These are phyloP conservation scores for Campylorhamphus procurvoides DNA, from an alignment of 2,113 vertebrate species.

Conservation along the genomic window DNA sequence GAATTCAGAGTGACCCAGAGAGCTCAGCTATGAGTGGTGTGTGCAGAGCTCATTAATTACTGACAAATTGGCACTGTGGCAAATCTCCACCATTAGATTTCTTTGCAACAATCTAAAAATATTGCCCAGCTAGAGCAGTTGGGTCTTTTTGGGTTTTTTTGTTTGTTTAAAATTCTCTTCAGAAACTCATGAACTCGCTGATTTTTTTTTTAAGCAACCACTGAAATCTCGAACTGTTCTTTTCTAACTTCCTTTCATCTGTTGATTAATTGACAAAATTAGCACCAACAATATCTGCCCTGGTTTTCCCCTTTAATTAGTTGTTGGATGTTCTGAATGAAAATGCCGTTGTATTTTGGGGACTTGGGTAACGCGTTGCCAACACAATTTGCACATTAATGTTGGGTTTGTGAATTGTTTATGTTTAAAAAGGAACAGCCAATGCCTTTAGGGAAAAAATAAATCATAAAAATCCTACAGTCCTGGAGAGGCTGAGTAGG, in stretches of 20 bases:
- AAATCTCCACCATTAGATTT: too few relatives aligned
- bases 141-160: neutral
- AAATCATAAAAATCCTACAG: neutral
- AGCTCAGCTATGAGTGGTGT: rapidly evolving
- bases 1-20: neutral
- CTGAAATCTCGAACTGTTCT: neutral
- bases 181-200: neutral
- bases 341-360: neutral
- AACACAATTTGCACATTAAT: rapidly evolving
- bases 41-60: neutral
- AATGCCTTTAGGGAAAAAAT: neutral
- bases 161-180: neutral
- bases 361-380: neutral
- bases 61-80: neutral
- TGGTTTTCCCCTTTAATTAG: neutral
- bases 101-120: neutral
- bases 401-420: neutral
- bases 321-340: neutral
- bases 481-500: neutral
- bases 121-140: neutral
- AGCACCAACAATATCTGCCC: neutral
- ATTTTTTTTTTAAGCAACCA: neutral
- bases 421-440: neutral
- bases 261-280: neutral
- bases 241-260: neutral